Evolutionary conservation across 2,113 vertebrate genomes (phyloP).

Genomic region (Orcinus orca): DNA sequence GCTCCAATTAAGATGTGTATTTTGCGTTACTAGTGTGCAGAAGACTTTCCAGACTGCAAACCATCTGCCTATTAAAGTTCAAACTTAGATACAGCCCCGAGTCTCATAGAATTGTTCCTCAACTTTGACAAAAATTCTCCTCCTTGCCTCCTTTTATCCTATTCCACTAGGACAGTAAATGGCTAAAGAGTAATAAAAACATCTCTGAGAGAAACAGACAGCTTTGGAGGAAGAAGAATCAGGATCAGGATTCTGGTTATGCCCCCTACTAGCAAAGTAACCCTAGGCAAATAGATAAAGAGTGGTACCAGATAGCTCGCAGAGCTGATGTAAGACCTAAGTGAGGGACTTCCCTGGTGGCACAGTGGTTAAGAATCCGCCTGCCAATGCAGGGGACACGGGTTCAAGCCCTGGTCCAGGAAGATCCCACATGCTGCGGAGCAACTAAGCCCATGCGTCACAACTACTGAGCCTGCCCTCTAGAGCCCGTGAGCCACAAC

Average conservation of each 20-base stretch:
- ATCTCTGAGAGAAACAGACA: neutral
- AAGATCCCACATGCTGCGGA: no score
- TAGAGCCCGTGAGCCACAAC: no score
- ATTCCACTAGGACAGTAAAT: neutral
- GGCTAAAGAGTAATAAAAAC: neutral
- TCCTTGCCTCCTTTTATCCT: neutral
- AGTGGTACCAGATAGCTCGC: neutral
- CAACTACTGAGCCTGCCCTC: no score
- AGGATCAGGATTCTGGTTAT: neutral
- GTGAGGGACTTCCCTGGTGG: no score
- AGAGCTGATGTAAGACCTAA: neutral
- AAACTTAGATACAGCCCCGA: neutral
- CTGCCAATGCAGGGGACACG: no score
- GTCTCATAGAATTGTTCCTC: neutral
- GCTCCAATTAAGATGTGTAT: neutral
- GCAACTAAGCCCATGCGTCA: no score
- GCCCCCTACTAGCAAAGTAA: neutral
- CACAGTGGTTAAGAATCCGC: no score
- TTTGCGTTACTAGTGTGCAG: neutral
- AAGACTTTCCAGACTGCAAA: slow-evolving; percentile 28
- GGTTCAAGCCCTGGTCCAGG: no score
- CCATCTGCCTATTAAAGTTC: neutral
- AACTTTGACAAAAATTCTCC: neutral
- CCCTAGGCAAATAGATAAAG: neutral
- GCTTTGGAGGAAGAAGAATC: neutral